Evolutionary conservation across 2,888 invertebrate species (phyloP).

Genomic region (Orthonevra nobilis): DNA sequence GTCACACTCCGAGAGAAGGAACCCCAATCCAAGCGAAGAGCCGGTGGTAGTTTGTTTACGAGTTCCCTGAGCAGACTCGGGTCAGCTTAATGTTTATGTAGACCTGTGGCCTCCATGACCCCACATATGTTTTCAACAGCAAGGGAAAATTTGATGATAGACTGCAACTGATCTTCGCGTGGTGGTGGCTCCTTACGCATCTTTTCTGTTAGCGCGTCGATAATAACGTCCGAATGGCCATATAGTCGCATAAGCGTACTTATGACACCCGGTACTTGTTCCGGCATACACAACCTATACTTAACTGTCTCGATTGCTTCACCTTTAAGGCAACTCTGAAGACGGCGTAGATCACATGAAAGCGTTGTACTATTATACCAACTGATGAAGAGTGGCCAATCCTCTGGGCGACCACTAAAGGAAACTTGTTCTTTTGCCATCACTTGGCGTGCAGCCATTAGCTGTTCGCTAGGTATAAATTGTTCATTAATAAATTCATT

Average conservation of each 20-base stretch:
- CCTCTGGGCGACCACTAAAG: constrained; percentile 38
- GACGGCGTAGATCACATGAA: constrained; percentile 8
- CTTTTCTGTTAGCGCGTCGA: neutral
- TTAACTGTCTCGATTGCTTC: constrained; percentile 24
- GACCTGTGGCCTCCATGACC: constrained; percentile 9
- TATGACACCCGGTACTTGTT: constrained; percentile 1
- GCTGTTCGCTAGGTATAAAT: constrained; percentile 8
- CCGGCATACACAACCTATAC: neutral
- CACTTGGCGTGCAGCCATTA: constrained; percentile 7
- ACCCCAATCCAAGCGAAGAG: neutral
- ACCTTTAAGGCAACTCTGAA: constrained; percentile 23
- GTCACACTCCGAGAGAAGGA: neutral
- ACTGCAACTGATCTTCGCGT: neutral
- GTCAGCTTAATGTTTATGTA: neutral
- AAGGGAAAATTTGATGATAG: constrained; percentile 8
- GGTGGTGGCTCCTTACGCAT: constrained; percentile 1
- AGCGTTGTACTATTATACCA: constrained; percentile 17
- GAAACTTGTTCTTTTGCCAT: constrained; percentile 8
- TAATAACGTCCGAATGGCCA: constrained; percentile 2
- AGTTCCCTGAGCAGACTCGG: constrained; percentile 6
- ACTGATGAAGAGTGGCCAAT: constrained; percentile 41
- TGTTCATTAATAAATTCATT: too few species aligned
- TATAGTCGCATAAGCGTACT: constrained; percentile 5
- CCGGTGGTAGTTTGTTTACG: constrained; percentile 3
- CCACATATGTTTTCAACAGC: neutral